Conservation (phyloP, 2,113 vertebrate genomes). For the Spermophilus dauricus region DNA sequence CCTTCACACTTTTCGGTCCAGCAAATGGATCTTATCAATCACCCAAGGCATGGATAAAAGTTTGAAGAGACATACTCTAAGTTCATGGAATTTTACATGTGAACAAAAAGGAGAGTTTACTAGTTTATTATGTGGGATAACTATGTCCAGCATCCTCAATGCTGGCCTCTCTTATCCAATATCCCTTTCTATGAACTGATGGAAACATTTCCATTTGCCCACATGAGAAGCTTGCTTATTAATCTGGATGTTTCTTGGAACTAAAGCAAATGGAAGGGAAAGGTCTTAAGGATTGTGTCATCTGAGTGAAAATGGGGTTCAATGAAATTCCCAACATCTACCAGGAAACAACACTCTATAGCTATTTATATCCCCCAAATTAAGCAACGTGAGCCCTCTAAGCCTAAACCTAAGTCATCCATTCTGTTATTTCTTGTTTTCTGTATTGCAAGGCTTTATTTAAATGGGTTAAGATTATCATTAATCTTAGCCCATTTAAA, state of each 20-base stretch:
- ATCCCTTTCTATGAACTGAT: neutral
- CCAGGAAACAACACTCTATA: neutral
- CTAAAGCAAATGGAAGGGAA: conserved; percentile 9
- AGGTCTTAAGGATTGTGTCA: neutral
- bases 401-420: neutral
- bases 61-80: neutral
- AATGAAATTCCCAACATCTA: neutral
- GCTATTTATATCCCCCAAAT: neutral
- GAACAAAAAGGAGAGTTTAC: neutral
- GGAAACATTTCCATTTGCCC: neutral
- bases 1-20: neutral
- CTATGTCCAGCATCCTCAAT: neutral
- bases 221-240: neutral
- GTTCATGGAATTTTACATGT: neutral
- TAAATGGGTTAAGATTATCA: neutral
- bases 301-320: neutral
- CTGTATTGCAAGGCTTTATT: neutral
- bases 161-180: neutral
- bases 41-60: neutral
- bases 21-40: conserved; percentile 21
- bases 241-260: conserved; percentile 8
- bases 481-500: neutral
- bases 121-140: neutral
- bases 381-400: neutral
- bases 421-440: neutral